phyloP scores from a whole-genome alignment of 2,797 vertebrate species.

The Apogon hyalosoma region DNA sequence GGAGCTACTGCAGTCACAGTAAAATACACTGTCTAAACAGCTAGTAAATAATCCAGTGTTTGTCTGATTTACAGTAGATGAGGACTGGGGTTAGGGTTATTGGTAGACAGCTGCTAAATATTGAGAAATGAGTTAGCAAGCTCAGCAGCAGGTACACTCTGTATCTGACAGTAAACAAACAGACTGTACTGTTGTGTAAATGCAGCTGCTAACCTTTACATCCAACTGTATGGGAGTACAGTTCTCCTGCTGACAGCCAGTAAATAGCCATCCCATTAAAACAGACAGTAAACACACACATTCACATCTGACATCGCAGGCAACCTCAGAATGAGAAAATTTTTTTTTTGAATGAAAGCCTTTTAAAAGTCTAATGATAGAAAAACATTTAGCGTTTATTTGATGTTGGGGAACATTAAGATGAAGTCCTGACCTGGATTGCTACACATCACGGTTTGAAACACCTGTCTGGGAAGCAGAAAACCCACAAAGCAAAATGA shows the following conservation, averaged over 20 bases:
- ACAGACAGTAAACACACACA: conserved; percentile 58
- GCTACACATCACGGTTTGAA: conserved; percentile 68
- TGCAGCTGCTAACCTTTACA: conserved; percentile 16
- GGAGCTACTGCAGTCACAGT: neutral
- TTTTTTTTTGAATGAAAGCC: conserved; percentile 56
- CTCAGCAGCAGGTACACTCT: conserved; percentile 9
- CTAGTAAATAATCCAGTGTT: conserved; percentile 31
- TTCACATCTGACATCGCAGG: conserved; percentile 62
- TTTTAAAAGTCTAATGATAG: conserved; percentile 66
- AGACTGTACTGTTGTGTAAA: conserved; percentile 36
- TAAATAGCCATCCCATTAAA: conserved; percentile 69
- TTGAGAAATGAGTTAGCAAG: conserved; percentile 34
- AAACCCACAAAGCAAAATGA: conserved; percentile 81
- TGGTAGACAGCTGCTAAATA: conserved; percentile 37
- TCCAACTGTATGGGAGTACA: conserved; percentile 31
- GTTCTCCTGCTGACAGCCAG: conserved; percentile 60
- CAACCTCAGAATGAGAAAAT: conserved; percentile 46
- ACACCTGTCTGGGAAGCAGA: conserved; percentile 83
- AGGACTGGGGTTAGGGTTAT: conserved; percentile 11
- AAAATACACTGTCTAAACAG: conserved; percentile 1
- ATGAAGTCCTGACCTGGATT: conserved; percentile 73
- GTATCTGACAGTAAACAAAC: conserved; percentile 46
- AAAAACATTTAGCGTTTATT: conserved; percentile 74
- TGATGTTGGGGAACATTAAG: conserved; percentile 74
- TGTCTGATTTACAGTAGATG: conserved; percentile 31